Conservation (phyloP, 1,140 invertebrate genomes). For the Nephotettix cincticeps region DNA sequence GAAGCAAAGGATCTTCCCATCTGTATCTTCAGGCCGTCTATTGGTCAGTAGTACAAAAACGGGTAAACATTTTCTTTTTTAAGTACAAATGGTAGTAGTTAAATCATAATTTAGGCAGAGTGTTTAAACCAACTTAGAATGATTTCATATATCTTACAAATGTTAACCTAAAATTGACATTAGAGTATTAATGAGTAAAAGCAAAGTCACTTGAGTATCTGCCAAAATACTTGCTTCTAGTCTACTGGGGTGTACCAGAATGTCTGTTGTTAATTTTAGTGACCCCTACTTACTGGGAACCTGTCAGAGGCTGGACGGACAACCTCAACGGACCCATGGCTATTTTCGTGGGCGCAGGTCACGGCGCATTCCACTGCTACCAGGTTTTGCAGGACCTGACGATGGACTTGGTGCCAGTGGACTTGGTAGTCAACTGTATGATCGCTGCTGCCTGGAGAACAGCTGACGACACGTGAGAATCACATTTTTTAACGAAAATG, state of each 20-base stretch:
- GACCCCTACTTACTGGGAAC: slow-evolving; percentile 71
- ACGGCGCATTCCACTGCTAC: slow-evolving; percentile 62
- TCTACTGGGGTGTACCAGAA: no score
- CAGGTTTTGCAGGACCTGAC: slow-evolving; percentile 49
- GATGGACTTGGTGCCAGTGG: slow-evolving; percentile 73
- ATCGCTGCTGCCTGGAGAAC: slow-evolving; percentile 65
- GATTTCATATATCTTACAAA: no score
- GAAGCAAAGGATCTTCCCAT: slow-evolving; percentile 68
- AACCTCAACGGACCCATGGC: slow-evolving; percentile 81
- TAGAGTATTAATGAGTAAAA: no score
- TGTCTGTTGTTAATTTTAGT: neutral
- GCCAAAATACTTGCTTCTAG: no score
- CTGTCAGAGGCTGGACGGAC: slow-evolving; percentile 77
- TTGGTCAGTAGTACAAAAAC: slow-evolving; percentile 50
- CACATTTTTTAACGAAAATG: neutral
- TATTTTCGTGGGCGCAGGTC: slow-evolving; percentile 55
- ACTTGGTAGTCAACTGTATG: slow-evolving; percentile 78
- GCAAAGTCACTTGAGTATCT: no score
- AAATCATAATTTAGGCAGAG: no score
- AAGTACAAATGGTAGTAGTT: no score
- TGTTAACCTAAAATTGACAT: no score
- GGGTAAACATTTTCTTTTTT: no score
- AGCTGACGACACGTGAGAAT: neutral
- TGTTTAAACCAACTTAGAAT: no score
- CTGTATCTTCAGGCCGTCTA: slow-evolving; percentile 69